Base-by-base conservation (phyloP, 1,140 invertebrate genomes). In the Physella acuta region DNA sequence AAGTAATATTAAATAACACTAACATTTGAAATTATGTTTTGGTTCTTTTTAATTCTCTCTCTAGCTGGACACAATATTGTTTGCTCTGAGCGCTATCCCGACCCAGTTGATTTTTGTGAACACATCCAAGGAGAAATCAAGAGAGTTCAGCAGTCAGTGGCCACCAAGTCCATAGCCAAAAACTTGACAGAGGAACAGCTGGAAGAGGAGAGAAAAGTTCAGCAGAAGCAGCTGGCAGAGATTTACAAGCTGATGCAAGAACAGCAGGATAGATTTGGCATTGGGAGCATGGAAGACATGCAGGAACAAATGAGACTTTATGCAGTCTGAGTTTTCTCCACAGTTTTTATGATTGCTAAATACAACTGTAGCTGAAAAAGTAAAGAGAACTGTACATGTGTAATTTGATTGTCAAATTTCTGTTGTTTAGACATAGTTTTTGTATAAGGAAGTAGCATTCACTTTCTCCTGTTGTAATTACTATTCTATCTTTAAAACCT, bases 51-150 rank as follows among this genome's bases (percentile, higher is more conserved):
- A n/a, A n/a, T 44, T 44, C 39, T 20, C 39, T 44, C 39, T 44
- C 8, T 44, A 44, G 39, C 39, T 11, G 8, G 20, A 44, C 8
- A 44, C 8, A 8, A 44, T 8, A 44, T 2, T 17, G 16, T 33
- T 5, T 33, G 5, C 8, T 68, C 66, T n/a, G 55, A 53, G 28
- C 34, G 66, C 1, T 68, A 68, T 51, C 66, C 66, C 30, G 83
- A 84, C 70, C 82, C 83, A 30, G 64, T 82, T 37, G 73, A 80
- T 31, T 84, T 79, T 66, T 82, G 79, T 74, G 78, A 80, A 58
- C 83, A 84, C 71, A 83, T 83, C 67, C 83, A 82, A 44, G 77
- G 81, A 71, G 82, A 84, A 70, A 78, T 83, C 49, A 83, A 83
- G 59, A 78, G 78, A 56, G 81, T 79, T 5, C 72, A 80, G 55